Conservation (phyloP, 2,113 vertebrate species). For the Cryptotis parvus region DNA sequence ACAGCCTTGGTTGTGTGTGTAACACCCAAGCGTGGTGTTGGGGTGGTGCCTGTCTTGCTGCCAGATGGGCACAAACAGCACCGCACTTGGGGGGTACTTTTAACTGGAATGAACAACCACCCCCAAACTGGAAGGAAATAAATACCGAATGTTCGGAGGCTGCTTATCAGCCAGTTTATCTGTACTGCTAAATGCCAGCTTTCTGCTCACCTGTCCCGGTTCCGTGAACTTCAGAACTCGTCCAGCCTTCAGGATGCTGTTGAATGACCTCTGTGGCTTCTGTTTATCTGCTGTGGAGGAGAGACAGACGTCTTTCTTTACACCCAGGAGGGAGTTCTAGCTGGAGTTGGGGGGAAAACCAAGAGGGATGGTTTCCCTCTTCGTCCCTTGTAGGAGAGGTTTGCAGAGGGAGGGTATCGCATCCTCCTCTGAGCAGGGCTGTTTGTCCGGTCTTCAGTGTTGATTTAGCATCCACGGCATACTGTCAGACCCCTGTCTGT, state of each 20-base stretch:
- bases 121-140: constrained; percentile 76
- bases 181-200: constrained; percentile 52
- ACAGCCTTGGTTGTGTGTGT: constrained; percentile 80
- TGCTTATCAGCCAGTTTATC: constrained; percentile 80
- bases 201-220: constrained; percentile 74
- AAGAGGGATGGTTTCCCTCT: neutral
- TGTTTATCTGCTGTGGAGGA: no score
- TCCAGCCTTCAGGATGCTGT: neutral
- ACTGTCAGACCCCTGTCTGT: neutral
- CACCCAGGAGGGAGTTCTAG: neutral
- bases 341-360: neutral
- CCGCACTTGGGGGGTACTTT: constrained; percentile 82
- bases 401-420: neutral
- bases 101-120: constrained; percentile 76
- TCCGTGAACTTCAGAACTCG: constrained; percentile 67
- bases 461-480: neutral
- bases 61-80: constrained; percentile 84
- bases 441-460: neutral
- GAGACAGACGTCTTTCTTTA: neutral
- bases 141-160: constrained; percentile 78
- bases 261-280: no score
- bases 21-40: constrained; percentile 68
- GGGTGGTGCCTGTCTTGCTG: constrained; percentile 82
- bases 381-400: neutral
- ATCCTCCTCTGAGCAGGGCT: neutral